These are phyloP conservation scores for Trilocha varians DNA, from an alignment of 2,888 invertebrate species.

Conservation along the genomic window DNA sequence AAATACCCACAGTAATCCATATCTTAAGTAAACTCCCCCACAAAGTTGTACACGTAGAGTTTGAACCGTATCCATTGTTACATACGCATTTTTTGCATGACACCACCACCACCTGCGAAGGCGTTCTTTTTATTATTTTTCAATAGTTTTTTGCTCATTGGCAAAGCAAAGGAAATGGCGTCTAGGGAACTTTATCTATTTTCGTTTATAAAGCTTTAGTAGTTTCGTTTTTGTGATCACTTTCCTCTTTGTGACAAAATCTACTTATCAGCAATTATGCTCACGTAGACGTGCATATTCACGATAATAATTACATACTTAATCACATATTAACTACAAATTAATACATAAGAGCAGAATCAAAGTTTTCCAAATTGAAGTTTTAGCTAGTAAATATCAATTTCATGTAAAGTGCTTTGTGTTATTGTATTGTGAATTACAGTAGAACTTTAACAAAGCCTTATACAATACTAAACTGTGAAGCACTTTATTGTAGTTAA, in stretches of 20 bases:
- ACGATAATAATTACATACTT: neutral
- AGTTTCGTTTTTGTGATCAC: neutral
- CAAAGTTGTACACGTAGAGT: conserved; percentile 2
- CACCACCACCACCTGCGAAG: conserved; percentile 50
- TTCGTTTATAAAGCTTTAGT: neutral
- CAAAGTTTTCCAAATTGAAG: too few relatives aligned
- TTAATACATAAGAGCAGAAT: too few relatives aligned
- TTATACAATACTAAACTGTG: neutral
- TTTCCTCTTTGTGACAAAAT: conserved; percentile 1
- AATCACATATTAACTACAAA: too few relatives aligned
- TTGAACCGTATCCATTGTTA: conserved; percentile 13
- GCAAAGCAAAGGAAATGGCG: neutral
- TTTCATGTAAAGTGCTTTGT: too few relatives aligned
- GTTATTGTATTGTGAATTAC: too few relatives aligned
- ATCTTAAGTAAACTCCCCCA: neutral
- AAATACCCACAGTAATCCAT: neutral
- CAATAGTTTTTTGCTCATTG: conserved; percentile 11
- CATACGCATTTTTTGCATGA: conserved; percentile 60
- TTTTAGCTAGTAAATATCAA: too few relatives aligned
- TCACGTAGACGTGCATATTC: neutral
- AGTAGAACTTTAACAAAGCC: too few relatives aligned
- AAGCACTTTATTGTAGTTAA: too few relatives aligned
- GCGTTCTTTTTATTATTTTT: conserved; percentile 34
- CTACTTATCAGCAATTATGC: neutral
- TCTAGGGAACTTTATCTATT: neutral